Evolutionary conservation across 2,113 vertebrate genomes (phyloP).

Genomic region (Hyperopisus bebe): DNA sequence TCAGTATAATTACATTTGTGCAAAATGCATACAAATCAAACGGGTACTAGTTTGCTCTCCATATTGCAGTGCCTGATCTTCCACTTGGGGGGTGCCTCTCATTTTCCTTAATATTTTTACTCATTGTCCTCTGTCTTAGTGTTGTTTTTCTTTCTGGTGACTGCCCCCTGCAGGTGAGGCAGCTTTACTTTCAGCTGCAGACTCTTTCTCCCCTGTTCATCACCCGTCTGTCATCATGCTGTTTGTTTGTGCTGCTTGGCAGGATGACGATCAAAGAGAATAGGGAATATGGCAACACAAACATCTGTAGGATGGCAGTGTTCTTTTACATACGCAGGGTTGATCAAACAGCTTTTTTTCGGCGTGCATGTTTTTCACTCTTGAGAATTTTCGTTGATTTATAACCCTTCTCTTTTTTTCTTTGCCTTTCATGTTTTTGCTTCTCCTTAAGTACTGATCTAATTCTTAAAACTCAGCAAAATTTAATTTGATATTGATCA

Average conservation of each 20-base stretch:
- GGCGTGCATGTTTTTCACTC: not conserved
- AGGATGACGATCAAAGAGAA: not conserved
- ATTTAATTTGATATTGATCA: conserved; percentile 39
- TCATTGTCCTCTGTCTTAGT: conserved; percentile 13
- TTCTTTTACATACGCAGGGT: not conserved
- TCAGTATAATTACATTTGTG: not conserved
- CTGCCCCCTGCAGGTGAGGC: conserved; percentile 7
- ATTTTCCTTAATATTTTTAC: not conserved
- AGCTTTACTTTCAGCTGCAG: conserved; percentile 8
- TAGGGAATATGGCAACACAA: not conserved
- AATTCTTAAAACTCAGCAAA: not conserved
- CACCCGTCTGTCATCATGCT: not conserved
- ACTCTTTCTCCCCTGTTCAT: not conserved
- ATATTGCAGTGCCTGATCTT: not conserved
- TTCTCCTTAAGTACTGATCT: not conserved
- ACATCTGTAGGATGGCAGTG: not conserved
- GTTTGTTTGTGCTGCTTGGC: not conserved
- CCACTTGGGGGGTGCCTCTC: not conserved
- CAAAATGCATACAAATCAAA: not conserved
- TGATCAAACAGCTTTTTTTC: not conserved
- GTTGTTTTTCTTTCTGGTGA: not conserved
- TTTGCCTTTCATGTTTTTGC: not conserved
- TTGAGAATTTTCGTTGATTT: not conserved
- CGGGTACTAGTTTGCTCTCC: not conserved
- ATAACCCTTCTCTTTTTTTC: conserved; percentile 23